Evolutionary conservation across 1,140 invertebrate genomes (phyloP), one percentile per base, ranked within the genome.

Genomic region (Bombus impatiens): DNA sequence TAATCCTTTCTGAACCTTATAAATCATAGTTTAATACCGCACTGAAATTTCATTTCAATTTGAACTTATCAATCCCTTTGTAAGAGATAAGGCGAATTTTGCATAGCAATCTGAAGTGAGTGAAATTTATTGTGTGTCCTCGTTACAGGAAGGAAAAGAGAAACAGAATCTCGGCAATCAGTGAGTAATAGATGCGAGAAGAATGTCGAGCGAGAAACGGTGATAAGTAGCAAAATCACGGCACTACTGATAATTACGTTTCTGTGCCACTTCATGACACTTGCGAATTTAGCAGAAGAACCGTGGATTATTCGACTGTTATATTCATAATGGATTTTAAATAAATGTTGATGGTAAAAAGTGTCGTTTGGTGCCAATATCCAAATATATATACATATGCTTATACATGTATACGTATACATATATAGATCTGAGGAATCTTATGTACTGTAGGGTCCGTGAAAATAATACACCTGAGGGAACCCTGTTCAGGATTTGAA

Each of bases 291-390:
- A 44, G 57, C 77, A 65, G 57, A 77, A 57, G 72, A 86, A 82
- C 67, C 77, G 78, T 65, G 79, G 44, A 84, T 47, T 65, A 67
- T 62, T 68, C 74, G 53, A 4, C 35, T 85, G 85, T 59, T 82
- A 83, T 75, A 59, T 70, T 79, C 81, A 79, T 82, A 76, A 90
- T 84, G 83, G 86, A 87, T 89, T 91, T 92, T 91, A 92, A 92
- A 92, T 92, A 87, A 90, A 88, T 83, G 47, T 13, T 42, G 78
- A 80, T 67, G 76, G 62, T 84, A 78, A 78, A 72, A 78, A 81
- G 81, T 84, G 86, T 85, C 57, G 70, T 76, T 79, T 67, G 65
- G 86, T 87, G 76, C 79, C 68, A 86, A 75, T 68, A 86, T 83
- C 65, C 44, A 28, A 47, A 35, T 35, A 86, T 59, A 74, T 59